Conservation (phyloP, 64 coral and sea anemone genomes). For the Acropora yongei region DNA sequence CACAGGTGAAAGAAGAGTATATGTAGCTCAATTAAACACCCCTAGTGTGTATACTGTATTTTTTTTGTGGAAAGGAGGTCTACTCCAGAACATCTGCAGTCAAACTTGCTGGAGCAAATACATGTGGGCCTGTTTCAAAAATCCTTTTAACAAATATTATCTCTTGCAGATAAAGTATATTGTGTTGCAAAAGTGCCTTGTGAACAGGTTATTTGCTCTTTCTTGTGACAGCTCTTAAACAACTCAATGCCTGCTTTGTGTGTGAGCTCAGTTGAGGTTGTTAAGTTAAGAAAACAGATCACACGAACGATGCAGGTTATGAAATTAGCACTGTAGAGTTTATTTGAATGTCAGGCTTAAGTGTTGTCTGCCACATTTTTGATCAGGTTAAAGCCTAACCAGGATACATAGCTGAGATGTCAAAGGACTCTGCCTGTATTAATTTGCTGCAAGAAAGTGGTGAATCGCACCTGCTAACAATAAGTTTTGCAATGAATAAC, state of each 20-base stretch:
- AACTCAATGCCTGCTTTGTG: neutral
- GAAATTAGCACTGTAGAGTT: neutral
- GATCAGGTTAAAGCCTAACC: neutral
- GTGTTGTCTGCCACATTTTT: neutral
- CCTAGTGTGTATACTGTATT: neutral
- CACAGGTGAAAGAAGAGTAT: neutral
- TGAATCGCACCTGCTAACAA: slow-evolving; percentile 21
- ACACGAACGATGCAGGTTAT: neutral
- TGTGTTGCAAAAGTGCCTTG: neutral
- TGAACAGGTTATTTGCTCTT: neutral
- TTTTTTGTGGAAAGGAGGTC: neutral
- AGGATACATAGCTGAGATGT: neutral
- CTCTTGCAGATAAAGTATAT: neutral
- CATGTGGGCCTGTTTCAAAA: neutral
- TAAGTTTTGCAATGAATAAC: slow-evolving; percentile 8
- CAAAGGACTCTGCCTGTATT: slow-evolving; percentile 19
- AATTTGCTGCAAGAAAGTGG: slow-evolving; percentile 49
- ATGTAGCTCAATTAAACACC: neutral
- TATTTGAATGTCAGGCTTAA: neutral
- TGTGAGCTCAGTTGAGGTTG: neutral
- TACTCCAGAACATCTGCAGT: neutral
- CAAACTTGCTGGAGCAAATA: neutral
- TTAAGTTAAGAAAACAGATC: neutral
- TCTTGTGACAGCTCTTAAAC: neutral
- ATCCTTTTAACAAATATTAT: neutral